Percentiles rank a stretch among this genome's conserved stretches.
Evolutionary conservation across 2,888 invertebrate species (phyloP).

Genomic region (Smittia sp.): DNA sequence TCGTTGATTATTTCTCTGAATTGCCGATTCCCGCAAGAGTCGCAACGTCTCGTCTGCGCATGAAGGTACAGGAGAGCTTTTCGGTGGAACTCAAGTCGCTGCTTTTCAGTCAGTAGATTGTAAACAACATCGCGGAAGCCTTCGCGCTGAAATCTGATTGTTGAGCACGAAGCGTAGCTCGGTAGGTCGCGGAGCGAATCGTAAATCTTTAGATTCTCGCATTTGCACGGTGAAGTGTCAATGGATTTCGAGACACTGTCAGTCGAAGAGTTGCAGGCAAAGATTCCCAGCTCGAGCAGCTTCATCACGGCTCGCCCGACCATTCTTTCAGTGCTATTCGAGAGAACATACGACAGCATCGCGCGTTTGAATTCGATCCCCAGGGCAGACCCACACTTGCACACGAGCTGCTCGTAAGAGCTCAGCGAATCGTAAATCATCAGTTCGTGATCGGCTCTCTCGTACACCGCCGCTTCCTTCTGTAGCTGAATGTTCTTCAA

Average conservation of each 20-base stretch:
- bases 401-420: slow-evolving; percentile 62
- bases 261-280: slow-evolving; percentile 62
- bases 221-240: slow-evolving; percentile 52
- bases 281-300: slow-evolving; percentile 60
- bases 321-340: slow-evolving; percentile 53
- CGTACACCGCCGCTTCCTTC: not conserved
- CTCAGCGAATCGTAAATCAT: slow-evolving; percentile 64
- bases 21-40: slow-evolving; percentile 58
- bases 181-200: slow-evolving; percentile 57
- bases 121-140: slow-evolving; percentile 62
- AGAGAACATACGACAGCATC: slow-evolving; percentile 60
- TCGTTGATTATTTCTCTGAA: slow-evolving; percentile 49
- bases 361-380: slow-evolving; percentile 62
- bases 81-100: slow-evolving; percentile 60
- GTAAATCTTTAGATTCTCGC: slow-evolving; percentile 50
- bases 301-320: slow-evolving; percentile 61
- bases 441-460: not conserved
- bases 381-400: slow-evolving; percentile 64
- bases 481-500: not conserved
- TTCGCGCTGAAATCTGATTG: slow-evolving; percentile 59
- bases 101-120: slow-evolving; percentile 61
- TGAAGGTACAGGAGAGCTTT: slow-evolving; percentile 60
- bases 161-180: slow-evolving; percentile 62
- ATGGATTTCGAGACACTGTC: slow-evolving; percentile 46
- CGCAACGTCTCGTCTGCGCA: slow-evolving; percentile 59